Percentiles rank a stretch among this genome's conserved stretches.
Evolutionary conservation across 2,888 invertebrate species (phyloP).

Genomic region (Netelia fuscicornis): DNA sequence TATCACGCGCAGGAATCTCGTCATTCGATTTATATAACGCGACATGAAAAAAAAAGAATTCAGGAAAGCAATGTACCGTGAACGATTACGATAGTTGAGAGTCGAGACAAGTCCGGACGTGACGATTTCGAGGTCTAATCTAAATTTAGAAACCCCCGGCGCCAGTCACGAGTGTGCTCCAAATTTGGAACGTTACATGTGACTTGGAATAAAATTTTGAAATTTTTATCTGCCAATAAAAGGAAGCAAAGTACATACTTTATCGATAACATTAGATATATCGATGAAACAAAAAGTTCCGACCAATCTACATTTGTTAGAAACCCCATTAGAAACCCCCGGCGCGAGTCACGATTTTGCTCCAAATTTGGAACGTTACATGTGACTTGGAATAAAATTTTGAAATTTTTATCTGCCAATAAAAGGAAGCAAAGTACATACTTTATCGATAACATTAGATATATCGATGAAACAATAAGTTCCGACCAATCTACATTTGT

Average conservation of each 20-base stretch:
- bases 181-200: too few species aligned
- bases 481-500: background rate
- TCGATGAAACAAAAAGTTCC: conserved; percentile 4
- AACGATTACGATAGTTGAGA: background rate
- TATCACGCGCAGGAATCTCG: background rate
- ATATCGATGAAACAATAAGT: background rate
- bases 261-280: too few species aligned
- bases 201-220: too few species aligned
- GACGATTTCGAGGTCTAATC: too few species aligned
- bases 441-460: too few species aligned
- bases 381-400: too few species aligned
- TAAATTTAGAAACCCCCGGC: too few species aligned
- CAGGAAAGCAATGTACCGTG: background rate
- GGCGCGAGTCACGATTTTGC: too few species aligned
- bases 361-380: too few species aligned
- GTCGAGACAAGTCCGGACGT: too few species aligned
- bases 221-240: background rate
- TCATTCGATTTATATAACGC: background rate
- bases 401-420: background rate
- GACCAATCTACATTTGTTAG: background rate
- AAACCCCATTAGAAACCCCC: too few species aligned
- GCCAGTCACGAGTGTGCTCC: too few species aligned
- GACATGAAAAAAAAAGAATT: background rate
- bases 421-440: background rate
- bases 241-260: background rate